Evolutionary conservation across 2,113 vertebrate species (phyloP).

Genomic region (Ciconia boyciana): DNA sequence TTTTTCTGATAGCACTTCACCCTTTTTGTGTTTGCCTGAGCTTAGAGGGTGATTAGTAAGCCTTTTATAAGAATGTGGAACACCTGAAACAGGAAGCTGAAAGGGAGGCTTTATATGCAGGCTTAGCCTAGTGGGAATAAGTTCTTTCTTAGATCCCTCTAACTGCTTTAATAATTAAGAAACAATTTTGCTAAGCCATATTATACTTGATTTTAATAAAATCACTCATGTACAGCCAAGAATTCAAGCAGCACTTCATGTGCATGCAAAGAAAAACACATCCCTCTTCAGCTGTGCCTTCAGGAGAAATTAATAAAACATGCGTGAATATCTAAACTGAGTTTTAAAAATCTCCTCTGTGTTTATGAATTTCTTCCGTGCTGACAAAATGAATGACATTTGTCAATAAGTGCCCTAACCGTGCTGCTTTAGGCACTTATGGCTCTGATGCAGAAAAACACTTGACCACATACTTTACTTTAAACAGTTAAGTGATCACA

Average conservation of each 20-base stretch:
- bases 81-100: slow-evolving; percentile 8
- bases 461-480: background rate
- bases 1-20: slow-evolving; percentile 16
- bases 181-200: slow-evolving; percentile 41
- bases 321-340: background rate
- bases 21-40: background rate
- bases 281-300: slow-evolving; percentile 4
- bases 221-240: slow-evolving; percentile 36
- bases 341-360: background rate
- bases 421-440: background rate
- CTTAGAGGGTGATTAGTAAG: background rate
- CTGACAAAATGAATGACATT: background rate
- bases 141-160: slow-evolving; percentile 7
- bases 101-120: background rate
- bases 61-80: background rate
- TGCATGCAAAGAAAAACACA: background rate
- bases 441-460: background rate
- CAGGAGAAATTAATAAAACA: background rate
- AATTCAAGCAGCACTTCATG: slow-evolving; percentile 10
- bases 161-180: slow-evolving; percentile 62
- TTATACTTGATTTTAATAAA: slow-evolving; percentile 48
- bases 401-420: background rate
- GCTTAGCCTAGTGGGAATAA: slow-evolving; percentile 27
- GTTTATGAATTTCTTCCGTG: background rate
- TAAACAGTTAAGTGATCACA: background rate